A percentile compares a stretch with the other conserved stretches of the same genome.
phyloP scores from a whole-genome alignment of 2,113 vertebrate species.

The Sinosuthora webbiana region DNA sequence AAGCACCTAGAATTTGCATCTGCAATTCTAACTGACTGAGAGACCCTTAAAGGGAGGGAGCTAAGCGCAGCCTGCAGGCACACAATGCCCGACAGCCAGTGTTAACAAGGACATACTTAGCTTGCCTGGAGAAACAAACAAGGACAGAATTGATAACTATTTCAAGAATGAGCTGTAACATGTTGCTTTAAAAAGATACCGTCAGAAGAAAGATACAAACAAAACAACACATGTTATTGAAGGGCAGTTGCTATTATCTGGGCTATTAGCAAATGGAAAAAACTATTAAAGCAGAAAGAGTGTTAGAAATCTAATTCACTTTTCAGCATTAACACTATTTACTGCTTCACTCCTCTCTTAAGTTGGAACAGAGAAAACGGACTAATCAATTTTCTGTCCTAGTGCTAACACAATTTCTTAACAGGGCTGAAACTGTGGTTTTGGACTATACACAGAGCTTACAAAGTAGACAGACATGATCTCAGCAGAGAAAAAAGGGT shows the following conservation, averaged over 20 bases:
- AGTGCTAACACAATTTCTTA: slow-evolving; percentile 6
- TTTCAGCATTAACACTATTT: slow-evolving; percentile 42
- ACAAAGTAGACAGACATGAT: not conserved
- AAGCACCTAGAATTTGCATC: not conserved
- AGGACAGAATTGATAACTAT: slow-evolving; percentile 56
- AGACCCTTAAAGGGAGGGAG: not conserved
- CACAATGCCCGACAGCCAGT: slow-evolving; percentile 28
- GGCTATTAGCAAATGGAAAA: slow-evolving; percentile 65
- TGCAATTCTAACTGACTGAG: slow-evolving; percentile 12
- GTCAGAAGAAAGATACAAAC: slow-evolving; percentile 50
- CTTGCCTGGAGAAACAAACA: slow-evolving; percentile 58
- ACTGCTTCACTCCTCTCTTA: slow-evolving; percentile 26
- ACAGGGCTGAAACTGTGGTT: not conserved
- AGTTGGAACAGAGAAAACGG: slow-evolving; percentile 1
- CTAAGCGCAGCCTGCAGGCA: slow-evolving; percentile 39
- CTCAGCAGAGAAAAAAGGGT: not conserved
- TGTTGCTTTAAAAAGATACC: slow-evolving; percentile 50
- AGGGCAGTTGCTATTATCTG: slow-evolving; percentile 53
- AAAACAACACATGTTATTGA: slow-evolving; percentile 42
- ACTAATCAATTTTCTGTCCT: slow-evolving; percentile 41
- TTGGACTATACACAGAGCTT: not conserved
- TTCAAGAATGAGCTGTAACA: slow-evolving; percentile 57
- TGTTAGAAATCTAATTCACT: slow-evolving; percentile 57
- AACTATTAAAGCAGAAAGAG: slow-evolving; percentile 56
- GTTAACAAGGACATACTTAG: slow-evolving; percentile 47